These are phyloP conservation scores for Malurus melanocephalus DNA, from an alignment of 2,113 vertebrate genomes.

Conservation along the genomic window DNA sequence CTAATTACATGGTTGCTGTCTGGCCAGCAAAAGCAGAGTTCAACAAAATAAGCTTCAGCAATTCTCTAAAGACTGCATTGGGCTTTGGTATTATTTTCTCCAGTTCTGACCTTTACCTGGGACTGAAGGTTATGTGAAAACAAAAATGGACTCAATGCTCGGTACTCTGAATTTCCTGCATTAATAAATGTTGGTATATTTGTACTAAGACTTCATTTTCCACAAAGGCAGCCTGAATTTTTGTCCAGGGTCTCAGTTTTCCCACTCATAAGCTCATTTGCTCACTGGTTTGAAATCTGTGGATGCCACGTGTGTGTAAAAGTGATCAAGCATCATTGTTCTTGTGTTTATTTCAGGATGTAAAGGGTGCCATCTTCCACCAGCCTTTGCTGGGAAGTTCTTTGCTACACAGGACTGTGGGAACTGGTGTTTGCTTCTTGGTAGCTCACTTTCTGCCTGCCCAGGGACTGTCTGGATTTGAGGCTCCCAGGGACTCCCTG, in stretches of 20 bases:
- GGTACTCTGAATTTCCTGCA: neutral
- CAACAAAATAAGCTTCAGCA: constrained; percentile 31
- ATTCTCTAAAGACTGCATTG: constrained; percentile 15
- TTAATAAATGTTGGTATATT: neutral
- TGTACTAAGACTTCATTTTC: neutral
- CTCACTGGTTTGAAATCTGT: neutral
- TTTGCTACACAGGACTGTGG: neutral
- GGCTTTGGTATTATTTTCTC: constrained; percentile 33
- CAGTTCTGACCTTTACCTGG: constrained; percentile 23
- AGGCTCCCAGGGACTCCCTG: too few relatives aligned
- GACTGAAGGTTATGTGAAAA: constrained; percentile 20
- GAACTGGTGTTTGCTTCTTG: neutral
- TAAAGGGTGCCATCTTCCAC: neutral
- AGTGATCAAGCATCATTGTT: neutral
- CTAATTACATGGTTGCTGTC: constrained; percentile 37
- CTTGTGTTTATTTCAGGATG: neutral
- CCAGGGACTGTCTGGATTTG: neutral
- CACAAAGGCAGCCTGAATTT: neutral
- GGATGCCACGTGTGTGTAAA: neutral
- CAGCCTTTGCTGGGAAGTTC: neutral
- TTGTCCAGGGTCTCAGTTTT: neutral
- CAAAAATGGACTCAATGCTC: neutral
- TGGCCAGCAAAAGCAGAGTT: constrained; percentile 25
- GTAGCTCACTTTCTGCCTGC: neutral
- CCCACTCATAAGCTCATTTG: neutral